Percentiles rank a stretch among this genome's conserved stretches.
Conservation (phyloP, 2,113 vertebrate genomes). For the Planiliza haematocheilus region DNA sequence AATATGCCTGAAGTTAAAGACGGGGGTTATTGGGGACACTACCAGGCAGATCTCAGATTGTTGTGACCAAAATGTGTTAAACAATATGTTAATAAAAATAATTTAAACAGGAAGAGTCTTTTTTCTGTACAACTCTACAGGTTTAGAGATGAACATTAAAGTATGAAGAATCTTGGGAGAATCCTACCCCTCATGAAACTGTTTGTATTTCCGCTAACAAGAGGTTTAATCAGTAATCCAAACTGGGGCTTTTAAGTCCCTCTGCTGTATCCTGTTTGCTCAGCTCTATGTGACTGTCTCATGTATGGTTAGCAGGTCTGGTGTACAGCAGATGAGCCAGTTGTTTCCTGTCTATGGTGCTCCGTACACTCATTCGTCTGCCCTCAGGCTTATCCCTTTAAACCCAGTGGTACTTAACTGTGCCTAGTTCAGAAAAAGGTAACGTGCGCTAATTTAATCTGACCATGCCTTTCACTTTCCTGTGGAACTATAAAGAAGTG, state of each 20-base stretch:
- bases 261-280: background rate
- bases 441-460: conserved; percentile 58
- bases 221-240: conserved; percentile 10
- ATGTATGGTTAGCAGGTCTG: conserved; percentile 30
- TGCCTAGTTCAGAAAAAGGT: conserved; percentile 55
- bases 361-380: conserved; percentile 45
- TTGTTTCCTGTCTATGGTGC: conserved; percentile 34
- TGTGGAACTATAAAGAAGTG: conserved; percentile 46
- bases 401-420: conserved; percentile 31
- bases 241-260: conserved; percentile 14
- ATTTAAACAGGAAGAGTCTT: no score
- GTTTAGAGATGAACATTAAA: conserved; percentile 2
- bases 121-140: no score
- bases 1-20: no score
- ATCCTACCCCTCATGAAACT: background rate
- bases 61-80: no score
- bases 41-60: no score
- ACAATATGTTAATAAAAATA: no score
- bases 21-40: no score
- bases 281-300: conserved; percentile 22
- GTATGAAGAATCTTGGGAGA: background rate
- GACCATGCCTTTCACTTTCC: conserved; percentile 64
- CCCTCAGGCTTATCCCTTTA: conserved; percentile 50
- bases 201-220: background rate
- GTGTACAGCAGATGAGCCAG: conserved; percentile 36